Evolutionary conservation across 2,113 vertebrate species (phyloP), one percentile per base, ranked within the genome.

Genomic region (Chaenocephalus aceratus): DNA sequence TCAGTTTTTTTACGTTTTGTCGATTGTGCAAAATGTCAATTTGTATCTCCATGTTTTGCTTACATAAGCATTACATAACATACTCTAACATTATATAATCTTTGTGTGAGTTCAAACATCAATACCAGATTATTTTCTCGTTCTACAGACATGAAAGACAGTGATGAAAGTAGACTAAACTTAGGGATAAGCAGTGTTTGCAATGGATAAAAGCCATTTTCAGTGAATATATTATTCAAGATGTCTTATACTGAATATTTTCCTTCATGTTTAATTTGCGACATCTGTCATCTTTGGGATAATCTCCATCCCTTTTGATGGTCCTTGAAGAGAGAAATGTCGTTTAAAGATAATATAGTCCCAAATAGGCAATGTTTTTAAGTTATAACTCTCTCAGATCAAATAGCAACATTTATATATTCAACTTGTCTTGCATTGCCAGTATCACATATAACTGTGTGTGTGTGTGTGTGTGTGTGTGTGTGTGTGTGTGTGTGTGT

Each of bases 391-490:
- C 61, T 23, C 72, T 73, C 36, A 88, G 79, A 91, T 91, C 90
- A 90, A 91, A 91, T 83, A 73, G 87, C 75, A 93, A 90, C 83
- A 91, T 91, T 88, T 18, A 86, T 88, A 68, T 58, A 82, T 64
- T 82, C 74, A 41, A 77, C 67, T 77, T 80, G 65, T 87, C 86
- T 88, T 41, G 84, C 88, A 85, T 89, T 63, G 76, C 21, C 81
- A 78, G 87, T 60, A 46, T 34, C 44, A 80, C 67, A 44, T 51
- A 70, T 62, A 52, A 71, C 21, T 60, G 51, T 72, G 34, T 53
- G 75, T 66, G 30, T 67, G 52, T 48, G 68, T 60, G 26, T 48
- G 70, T 14, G 21, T 36, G 30, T 16, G 13, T 10, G 58, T 9
- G 0, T 16, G 30, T 14, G 30, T 1, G 30, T 36, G 6, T 16